phyloP scores from a whole-genome alignment of 2,888 invertebrate species.

The Rhagonycha fulva region DNA sequence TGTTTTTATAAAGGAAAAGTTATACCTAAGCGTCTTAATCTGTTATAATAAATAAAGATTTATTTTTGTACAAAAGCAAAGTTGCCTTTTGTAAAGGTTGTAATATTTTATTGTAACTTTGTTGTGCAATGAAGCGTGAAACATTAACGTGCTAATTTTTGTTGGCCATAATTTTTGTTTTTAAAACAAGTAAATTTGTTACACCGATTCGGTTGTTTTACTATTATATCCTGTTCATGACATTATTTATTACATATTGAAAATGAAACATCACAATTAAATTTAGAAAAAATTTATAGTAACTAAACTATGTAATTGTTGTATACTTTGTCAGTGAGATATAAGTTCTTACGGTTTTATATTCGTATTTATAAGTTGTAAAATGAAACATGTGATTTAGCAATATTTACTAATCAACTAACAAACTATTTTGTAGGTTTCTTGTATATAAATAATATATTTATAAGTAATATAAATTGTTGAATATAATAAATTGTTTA shows the following conservation, averaged over 20 bases:
- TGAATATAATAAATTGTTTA: conserved; percentile 9
- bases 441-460: conserved; percentile 23
- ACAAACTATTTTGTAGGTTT: conserved; percentile 27
- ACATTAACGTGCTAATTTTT: neutral
- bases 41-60: conserved; percentile 15
- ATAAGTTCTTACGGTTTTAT: neutral
- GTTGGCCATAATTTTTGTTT: neutral
- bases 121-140: conserved; percentile 19
- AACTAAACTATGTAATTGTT: neutral
- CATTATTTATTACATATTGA: neutral
- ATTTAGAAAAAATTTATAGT: neutral
- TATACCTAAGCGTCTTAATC: neutral
- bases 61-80: conserved; percentile 28
- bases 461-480: conserved; percentile 15
- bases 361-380: conserved; percentile 6
- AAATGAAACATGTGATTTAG: conserved; percentile 37
- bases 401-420: conserved; percentile 31
- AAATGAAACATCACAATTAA: neutral
- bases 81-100: conserved; percentile 18
- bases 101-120: conserved; percentile 11
- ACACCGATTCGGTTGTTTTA: neutral
- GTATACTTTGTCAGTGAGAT: neutral
- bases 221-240: neutral
- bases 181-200: neutral
- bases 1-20: neutral